Conservation (phyloP, 2,113 vertebrate species). For the Platysteira castanea region DNA sequence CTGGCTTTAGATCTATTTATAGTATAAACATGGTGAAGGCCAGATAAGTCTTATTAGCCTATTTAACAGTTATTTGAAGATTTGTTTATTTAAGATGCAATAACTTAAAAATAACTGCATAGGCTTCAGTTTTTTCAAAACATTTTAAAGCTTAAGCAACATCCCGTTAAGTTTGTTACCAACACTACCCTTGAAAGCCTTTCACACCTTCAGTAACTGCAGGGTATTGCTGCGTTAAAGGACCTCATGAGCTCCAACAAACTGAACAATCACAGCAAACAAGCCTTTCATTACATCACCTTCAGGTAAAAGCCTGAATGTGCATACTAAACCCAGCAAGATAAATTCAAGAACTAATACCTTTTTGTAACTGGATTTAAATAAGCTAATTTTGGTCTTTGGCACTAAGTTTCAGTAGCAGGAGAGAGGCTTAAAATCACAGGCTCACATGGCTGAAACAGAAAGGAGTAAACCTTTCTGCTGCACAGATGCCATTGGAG, state of each 20-base stretch:
- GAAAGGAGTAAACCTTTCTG: neutral
- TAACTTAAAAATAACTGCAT: slow-evolving; percentile 20
- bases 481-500: neutral
- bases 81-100: slow-evolving; percentile 44
- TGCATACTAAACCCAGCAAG: neutral
- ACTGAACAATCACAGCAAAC: neutral
- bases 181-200: neutral
- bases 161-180: neutral
- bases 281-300: neutral
- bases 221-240: neutral
- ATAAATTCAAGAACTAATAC: slow-evolving; percentile 23
- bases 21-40: slow-evolving; percentile 17
- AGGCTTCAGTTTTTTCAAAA: neutral
- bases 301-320: neutral
- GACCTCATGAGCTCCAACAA: neutral
- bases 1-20: slow-evolving; percentile 63
- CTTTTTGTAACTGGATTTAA: slow-evolving; percentile 40
- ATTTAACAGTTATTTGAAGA: slow-evolving; percentile 40
- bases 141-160: neutral
- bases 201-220: neutral
- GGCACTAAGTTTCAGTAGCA: neutral
- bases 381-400: slow-evolving; percentile 37
- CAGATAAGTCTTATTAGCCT: slow-evolving; percentile 55
- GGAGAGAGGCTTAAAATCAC: neutral
- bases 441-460: neutral